Evolutionary conservation across 2,113 vertebrate genomes (phyloP).

Genomic region (Gobio gobio): DNA sequence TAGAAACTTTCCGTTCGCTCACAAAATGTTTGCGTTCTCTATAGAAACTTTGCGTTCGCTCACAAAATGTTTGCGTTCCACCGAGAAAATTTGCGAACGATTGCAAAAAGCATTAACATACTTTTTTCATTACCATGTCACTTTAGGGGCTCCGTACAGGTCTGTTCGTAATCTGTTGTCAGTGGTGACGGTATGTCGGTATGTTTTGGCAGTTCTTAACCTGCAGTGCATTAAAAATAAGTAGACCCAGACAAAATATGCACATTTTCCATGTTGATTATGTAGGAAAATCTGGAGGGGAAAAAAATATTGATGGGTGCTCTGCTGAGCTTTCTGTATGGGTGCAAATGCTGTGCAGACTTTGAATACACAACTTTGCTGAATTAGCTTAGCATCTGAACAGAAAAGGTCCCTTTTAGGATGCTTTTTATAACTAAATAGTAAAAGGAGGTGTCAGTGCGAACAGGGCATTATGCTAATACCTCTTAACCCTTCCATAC

Average conservation of each 20-base stretch:
- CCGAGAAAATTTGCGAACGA: no score
- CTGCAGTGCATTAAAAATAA: background rate
- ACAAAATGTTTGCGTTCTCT: no score
- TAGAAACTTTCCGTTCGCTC: no score
- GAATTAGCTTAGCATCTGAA: background rate
- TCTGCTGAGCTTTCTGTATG: background rate
- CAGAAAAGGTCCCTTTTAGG: background rate
- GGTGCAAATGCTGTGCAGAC: background rate
- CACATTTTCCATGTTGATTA: background rate
- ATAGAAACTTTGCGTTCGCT: no score
- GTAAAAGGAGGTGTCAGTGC: background rate
- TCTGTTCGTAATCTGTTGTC: background rate
- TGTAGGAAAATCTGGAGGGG: background rate
- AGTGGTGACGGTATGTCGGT: background rate
- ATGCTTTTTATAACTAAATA: background rate
- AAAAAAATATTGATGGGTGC: no score
- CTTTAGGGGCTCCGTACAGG: no score
- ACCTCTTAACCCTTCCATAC: background rate
- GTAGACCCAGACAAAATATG: background rate
- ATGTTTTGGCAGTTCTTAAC: background rate
- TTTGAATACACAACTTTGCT: background rate
- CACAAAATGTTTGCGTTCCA: no score
- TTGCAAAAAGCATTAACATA: no score
- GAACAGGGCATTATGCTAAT: background rate
- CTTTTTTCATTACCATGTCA: no score